Evolutionary conservation across 2,797 vertebrate species (phyloP).

Genomic region (Chiloscyllium punctatum): DNA sequence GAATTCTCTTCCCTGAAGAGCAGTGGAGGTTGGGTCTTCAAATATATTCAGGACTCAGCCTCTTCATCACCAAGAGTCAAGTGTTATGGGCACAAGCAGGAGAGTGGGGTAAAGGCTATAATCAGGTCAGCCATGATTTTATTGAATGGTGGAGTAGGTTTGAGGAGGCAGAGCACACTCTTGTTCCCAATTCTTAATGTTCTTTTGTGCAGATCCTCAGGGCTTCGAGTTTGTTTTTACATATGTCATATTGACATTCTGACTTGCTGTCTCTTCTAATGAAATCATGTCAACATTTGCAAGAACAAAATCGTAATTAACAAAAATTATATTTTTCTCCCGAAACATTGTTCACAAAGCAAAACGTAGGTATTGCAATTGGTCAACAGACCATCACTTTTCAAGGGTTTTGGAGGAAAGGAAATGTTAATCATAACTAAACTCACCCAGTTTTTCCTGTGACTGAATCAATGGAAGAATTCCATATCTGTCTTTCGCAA

Average conservation of each 20-base stretch:
- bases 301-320: background rate
- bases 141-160: too few species aligned
- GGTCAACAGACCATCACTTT: background rate
- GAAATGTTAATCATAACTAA: background rate
- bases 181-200: too few species aligned
- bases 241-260: background rate
- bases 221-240: background rate
- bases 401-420: background rate
- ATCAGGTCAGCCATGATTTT: too few species aligned
- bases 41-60: too few species aligned
- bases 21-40: too few species aligned
- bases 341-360: background rate
- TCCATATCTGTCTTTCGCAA: slow-evolving; percentile 91
- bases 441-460: slow-evolving; percentile 90
- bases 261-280: background rate
- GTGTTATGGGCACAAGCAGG: too few species aligned
- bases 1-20: too few species aligned
- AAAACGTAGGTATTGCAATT: background rate
- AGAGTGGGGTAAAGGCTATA: too few species aligned
- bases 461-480: slow-evolving; percentile 83
- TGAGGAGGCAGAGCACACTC: too few species aligned
- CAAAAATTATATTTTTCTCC: too few species aligned
- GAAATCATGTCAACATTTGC: background rate
- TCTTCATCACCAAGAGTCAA: too few species aligned
- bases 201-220: background rate